phyloP scores from a whole-genome alignment of 2,113 vertebrate species.

The Shinisaurus crocodilurus region DNA sequence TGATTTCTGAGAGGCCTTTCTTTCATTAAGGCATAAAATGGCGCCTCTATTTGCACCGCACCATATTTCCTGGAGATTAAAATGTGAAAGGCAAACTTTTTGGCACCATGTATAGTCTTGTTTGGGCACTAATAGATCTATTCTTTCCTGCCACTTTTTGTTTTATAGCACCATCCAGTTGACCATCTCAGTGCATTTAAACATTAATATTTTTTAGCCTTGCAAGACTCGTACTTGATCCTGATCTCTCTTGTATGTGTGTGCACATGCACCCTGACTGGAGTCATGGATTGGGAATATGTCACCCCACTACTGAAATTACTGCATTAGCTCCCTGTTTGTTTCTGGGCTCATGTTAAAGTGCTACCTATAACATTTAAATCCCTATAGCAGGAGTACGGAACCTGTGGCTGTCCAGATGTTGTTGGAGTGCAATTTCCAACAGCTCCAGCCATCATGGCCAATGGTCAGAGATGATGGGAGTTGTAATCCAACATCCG shows the following conservation, averaged over 20 bases:
- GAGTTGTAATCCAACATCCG: background rate
- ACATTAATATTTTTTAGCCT: background rate
- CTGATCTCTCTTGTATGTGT: background rate
- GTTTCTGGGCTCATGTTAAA: no score
- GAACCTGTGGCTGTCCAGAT: background rate
- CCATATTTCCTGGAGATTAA: slow-evolving; percentile 10
- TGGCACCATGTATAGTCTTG: rapidly evolving
- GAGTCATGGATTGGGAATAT: background rate
- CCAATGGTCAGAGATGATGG: background rate
- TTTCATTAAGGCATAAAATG: slow-evolving; percentile 38
- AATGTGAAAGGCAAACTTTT: background rate
- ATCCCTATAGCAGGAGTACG: background rate
- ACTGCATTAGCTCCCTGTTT: background rate
- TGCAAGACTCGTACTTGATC: background rate
- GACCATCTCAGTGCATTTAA: background rate
- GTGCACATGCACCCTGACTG: no score
- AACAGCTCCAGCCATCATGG: background rate
- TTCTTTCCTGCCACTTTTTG: rapidly evolving
- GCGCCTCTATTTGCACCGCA: slow-evolving; percentile 31
- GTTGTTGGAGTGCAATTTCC: background rate
- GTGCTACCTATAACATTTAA: background rate
- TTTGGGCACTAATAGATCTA: background rate
- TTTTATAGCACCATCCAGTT: background rate
- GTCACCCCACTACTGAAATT: no score
- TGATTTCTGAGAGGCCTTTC: slow-evolving; percentile 44